phyloP scores from a whole-genome alignment of 2,888 invertebrate species.

The Ormyrus nitidulus region DNA sequence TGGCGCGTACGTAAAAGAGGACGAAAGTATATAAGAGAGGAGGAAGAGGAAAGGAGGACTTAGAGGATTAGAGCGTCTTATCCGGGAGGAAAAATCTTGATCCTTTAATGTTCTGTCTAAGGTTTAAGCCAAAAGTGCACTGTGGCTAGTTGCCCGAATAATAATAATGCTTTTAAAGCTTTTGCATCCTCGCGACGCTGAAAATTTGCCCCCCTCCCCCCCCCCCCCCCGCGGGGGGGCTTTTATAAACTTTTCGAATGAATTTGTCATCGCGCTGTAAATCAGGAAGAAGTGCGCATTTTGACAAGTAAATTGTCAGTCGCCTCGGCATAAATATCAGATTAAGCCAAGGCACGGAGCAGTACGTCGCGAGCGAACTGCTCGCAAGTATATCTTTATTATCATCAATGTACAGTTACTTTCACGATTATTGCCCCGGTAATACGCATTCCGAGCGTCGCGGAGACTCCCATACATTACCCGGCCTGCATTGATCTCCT shows the following conservation, averaged over 20 bases:
- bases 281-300: too few species aligned
- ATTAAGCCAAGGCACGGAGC: slow-evolving; percentile 1
- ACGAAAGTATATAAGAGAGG: neutral
- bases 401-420: slow-evolving; percentile 29
- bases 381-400: slow-evolving; percentile 16
- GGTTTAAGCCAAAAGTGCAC: slow-evolving; percentile 16
- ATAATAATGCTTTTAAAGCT: too few species aligned
- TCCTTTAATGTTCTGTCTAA: slow-evolving; percentile 25
- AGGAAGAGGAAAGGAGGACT: neutral
- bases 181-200: too few species aligned
- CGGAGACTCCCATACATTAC: neutral
- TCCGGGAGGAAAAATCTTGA: slow-evolving; percentile 4
- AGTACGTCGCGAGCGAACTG: slow-evolving; percentile 1
- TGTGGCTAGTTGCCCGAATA: neutral
- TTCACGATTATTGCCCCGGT: slow-evolving; percentile 19
- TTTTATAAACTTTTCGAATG: too few species aligned
- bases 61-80: slow-evolving; percentile 22
- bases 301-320: neutral
- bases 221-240: too few species aligned
- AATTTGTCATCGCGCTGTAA: too few species aligned
- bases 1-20: neutral
- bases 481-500: neutral
- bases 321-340: slow-evolving; percentile 35
- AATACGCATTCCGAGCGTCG: neutral
- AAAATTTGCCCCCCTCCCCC: too few species aligned